Base-by-base conservation (phyloP, 2,888 invertebrate genomes). In the Aphodius granarius region DNA sequence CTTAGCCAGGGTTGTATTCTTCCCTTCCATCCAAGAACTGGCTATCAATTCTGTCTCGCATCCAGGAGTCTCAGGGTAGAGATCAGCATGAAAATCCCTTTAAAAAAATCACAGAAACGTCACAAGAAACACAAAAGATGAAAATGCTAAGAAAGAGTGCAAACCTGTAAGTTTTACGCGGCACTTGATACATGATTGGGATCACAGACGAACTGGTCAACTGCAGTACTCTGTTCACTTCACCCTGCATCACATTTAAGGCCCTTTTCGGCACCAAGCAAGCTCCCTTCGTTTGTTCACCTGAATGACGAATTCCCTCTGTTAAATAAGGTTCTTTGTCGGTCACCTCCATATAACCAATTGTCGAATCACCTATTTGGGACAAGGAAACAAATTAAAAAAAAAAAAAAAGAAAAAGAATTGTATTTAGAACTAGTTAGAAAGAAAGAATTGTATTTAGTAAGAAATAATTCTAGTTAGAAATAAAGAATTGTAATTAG, bases 271-370 rank as follows among this genome's bases (percentile, higher is more conserved):
- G 96, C 70, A 97, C 94, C 78, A 98, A 86, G 82, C 97, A 96
- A 2, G 96, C 96, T 3, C 98, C 98, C 85, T 97, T 97, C 0
- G 97, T 97, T 87, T 98, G 98, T 83, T 97, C 97, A n/a, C 96
- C 93, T 18, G 95, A 94, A 88, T 96, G 95, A 74, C 95, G 90
- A 78, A 95, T 88, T 19, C 97, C 97, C 86, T 97, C 96, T 75
- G 95, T 94, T n/a, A 97, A 88, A 86, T 92, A 95, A 0, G 97
- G 97, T 84, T 96, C 96, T 82, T 94, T 92, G 78, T 97, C 96
- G 68, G 93, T 93, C 0, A 97, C 91, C 88, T 98, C 98, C 91
- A 96, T 91, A 83, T 97, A 97, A 76, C 94, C 90, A 77, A 98
- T 94, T 0, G 95, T 95, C 0, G 95, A 97, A 83, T 98, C 98